Conservation (phyloP, 2,797 vertebrate genomes). For the Chromobotia macracanthus region DNA sequence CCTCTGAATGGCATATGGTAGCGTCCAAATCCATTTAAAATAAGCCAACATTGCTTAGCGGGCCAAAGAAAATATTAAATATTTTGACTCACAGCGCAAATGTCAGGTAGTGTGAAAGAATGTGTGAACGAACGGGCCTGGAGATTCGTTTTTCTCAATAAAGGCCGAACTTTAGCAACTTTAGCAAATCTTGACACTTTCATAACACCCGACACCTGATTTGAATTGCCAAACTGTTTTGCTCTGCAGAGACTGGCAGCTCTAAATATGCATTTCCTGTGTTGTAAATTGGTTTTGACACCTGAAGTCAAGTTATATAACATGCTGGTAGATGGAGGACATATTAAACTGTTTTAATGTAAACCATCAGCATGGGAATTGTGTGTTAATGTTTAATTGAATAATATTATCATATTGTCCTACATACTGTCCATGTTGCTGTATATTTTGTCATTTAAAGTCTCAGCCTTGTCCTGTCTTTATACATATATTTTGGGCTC, state of each 20-base stretch:
- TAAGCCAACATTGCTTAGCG: conserved; percentile 63
- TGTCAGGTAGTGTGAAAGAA: conserved; percentile 58
- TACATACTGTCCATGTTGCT: not conserved
- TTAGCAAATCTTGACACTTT: conserved; percentile 6
- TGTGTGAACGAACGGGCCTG: conserved; percentile 32
- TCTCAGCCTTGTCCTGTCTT: conserved; percentile 16
- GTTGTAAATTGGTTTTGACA: conserved; percentile 23
- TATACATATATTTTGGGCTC: conserved; percentile 8
- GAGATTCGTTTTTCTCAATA: conserved; percentile 17
- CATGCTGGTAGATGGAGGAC: not conserved
- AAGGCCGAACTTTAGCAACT: conserved; percentile 22
- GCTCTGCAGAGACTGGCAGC: not conserved
- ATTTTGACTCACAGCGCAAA: conserved; percentile 36
- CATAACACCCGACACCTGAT: conserved; percentile 25
- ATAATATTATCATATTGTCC: not conserved
- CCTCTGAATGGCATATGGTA: conserved; percentile 13
- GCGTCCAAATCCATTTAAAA: conserved; percentile 42
- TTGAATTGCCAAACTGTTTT: conserved; percentile 17
- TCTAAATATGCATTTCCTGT: conserved; percentile 3
- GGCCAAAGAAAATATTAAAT: conserved; percentile 58
- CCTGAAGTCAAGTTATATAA: conserved; percentile 2
- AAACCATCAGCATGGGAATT: not conserved
- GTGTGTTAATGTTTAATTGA: conserved; percentile 10
- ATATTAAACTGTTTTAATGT: not conserved
- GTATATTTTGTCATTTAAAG: not conserved